Conservation (phyloP, 2,888 invertebrate genomes). For the Napeogenes sylphis region DNA sequence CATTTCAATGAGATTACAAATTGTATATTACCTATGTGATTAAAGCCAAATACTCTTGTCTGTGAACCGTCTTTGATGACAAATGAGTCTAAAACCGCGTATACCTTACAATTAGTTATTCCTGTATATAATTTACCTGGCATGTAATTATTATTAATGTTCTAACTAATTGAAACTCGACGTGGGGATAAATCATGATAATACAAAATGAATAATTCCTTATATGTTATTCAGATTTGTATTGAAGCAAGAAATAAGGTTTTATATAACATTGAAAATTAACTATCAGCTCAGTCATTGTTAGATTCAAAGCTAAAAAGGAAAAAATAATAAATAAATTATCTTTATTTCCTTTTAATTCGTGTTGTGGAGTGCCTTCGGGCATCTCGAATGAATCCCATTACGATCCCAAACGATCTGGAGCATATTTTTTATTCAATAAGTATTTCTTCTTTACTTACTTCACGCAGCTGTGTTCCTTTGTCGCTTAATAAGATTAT, state of each 20-base stretch:
- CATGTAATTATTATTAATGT: conserved; percentile 24
- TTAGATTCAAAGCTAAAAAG: conserved; percentile 11
- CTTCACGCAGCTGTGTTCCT: conserved; percentile 18
- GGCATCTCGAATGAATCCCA: conserved; percentile 20
- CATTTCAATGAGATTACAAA: too few species aligned
- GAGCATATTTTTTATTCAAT: conserved; percentile 26
- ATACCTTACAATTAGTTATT: conserved; percentile 17
- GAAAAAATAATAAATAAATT: conserved; percentile 11
- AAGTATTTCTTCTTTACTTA: conserved; percentile 14
- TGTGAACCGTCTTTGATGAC: conserved; percentile 8
- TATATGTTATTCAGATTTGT: neutral
- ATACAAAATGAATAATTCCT: conserved; percentile 10
- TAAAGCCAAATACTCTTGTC: neutral
- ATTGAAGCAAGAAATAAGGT: neutral
- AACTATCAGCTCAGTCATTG: conserved; percentile 6
- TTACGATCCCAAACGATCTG: conserved; percentile 23
- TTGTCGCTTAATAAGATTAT: conserved; percentile 19
- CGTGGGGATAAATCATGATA: conserved; percentile 12
- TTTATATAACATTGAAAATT: neutral
- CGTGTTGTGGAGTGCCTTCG: conserved; percentile 18
- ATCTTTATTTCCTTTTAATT: conserved; percentile 14
- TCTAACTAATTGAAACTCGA: conserved; percentile 14
- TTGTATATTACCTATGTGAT: too few species aligned
- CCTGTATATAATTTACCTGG: conserved; percentile 15
- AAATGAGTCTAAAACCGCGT: conserved; percentile 11